Base-by-base conservation (phyloP, 2,888 invertebrate genomes). In the Azorinus chamasolen region DNA sequence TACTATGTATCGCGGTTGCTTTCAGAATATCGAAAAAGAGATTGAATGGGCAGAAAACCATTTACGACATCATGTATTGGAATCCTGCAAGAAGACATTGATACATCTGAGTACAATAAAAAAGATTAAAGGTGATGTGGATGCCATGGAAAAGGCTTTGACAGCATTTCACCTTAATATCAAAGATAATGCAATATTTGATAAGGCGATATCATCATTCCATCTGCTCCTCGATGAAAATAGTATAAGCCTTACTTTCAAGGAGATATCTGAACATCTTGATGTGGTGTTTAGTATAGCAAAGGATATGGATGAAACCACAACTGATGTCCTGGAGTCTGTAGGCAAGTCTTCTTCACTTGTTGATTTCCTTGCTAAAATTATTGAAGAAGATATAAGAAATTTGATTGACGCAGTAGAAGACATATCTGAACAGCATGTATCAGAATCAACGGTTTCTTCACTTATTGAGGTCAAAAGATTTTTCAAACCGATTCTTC, bases 331-430 rank as follows among this genome's bases (percentile, higher is more conserved):
- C 6, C 46, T 77, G 53, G 22, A 45, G 5, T 32, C 46, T 12
- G 51, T 77, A 14, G 66, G 71, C 24, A 53, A 54, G 1, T 46
- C 71, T 18, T 46, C 62, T 18, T 46, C 22, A 10, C 62, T 86
- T 22, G 41, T 87, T 0, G 66, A 75, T 6, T 87, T 87, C 64
- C 46, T 87, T 8, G 37, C 41, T n/a, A 71, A 73, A 1, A 83
- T 83, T 6, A 66, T 78, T 10, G 74, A 80, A 14, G 87, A 85
- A 41, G 87, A 87, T 50, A 73, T 87, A 1, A 65, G 87, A 45
- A 85, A 86, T 54, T 64, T 85, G 0, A 87, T 87, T 27, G 87
- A 87, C 79, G 85, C 87, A n/a, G 86, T 85, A 4, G 87, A 87
- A 62, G 85, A 87, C 45, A 84, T 85, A 39, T 84, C 87, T 12